Evolutionary conservation across 1,140 invertebrate species (phyloP).

Genomic region (Anthonomus grandis): DNA sequence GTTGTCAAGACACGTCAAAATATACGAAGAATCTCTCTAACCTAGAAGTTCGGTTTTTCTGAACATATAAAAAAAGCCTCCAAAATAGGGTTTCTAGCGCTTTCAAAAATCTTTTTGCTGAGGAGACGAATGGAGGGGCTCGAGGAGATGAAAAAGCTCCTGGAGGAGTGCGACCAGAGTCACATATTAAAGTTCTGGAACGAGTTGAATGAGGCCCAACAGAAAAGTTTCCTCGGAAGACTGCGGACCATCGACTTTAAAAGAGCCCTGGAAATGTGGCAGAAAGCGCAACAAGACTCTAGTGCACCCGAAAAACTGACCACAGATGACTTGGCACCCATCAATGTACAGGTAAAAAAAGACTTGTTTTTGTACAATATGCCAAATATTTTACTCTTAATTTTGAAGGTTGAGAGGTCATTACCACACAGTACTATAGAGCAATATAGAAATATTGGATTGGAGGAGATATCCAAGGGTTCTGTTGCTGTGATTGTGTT

Average conservation of each 20-base stretch:
- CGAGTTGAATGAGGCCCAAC: constrained; percentile 64
- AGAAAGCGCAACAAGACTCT: constrained; percentile 57
- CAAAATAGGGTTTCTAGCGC: constrained; percentile 17
- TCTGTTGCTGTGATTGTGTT: constrained; percentile 80
- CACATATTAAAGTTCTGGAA: constrained; percentile 87
- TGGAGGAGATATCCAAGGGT: constrained; percentile 70
- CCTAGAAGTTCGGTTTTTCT: not conserved
- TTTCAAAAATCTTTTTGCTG: constrained; percentile 15
- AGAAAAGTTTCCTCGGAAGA: constrained; percentile 57
- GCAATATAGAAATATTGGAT: constrained; percentile 63
- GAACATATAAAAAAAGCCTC: constrained; percentile 4
- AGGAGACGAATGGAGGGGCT: constrained; percentile 14
- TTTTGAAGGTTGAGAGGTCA: constrained; percentile 63
- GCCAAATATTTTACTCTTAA: constrained; percentile 40
- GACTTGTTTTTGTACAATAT: not conserved
- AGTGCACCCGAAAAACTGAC: constrained; percentile 61
- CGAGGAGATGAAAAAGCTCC: constrained; percentile 20
- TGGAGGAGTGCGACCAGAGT: constrained; percentile 57
- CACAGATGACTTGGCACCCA: constrained; percentile 78
- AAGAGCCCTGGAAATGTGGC: constrained; percentile 65
- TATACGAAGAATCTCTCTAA: no score
- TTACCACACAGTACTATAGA: constrained; percentile 58
- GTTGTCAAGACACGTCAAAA: constrained; percentile 11
- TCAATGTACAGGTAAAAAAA: constrained; percentile 45
- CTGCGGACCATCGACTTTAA: constrained; percentile 62